A percentile compares a stretch with the other conserved stretches of the same genome.
These are phyloP conservation scores for Agelas oroides DNA, from an alignment of 37 sponge, comb jelly and placozoan species.

Conservation along the genomic window DNA sequence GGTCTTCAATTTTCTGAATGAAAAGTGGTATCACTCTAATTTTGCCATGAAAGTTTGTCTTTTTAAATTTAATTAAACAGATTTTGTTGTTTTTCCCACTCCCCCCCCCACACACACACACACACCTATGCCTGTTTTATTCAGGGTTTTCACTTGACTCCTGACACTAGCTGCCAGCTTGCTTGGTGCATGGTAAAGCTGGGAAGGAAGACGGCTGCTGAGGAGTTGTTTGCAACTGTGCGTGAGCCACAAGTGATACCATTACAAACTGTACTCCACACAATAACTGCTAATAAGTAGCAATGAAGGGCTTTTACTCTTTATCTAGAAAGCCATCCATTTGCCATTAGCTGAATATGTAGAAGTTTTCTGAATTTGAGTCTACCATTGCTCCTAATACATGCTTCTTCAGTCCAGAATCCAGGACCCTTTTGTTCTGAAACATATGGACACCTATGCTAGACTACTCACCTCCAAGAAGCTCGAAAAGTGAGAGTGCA, in stretches of 20 bases:
- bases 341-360: no score
- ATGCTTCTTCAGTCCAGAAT: slow-evolving; percentile 1
- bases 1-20: no score
- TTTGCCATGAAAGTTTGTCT: no score
- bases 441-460: slow-evolving; percentile 58
- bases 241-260: background rate
- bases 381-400: no score
- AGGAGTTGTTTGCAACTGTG: slow-evolving; percentile 43
- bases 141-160: slow-evolving; percentile 18
- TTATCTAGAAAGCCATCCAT: no score
- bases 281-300: no score
- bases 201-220: slow-evolving; percentile 24
- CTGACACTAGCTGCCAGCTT: slow-evolving; percentile 44
- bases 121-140: background rate
- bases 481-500: slow-evolving; percentile 8
- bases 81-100: no score
- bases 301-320: no score
- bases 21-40: no score
- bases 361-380: no score
- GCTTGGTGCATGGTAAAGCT: slow-evolving; percentile 49
- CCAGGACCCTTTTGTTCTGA: slow-evolving; percentile 46
- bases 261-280: background rate
- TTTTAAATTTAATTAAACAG: no score
- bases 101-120: no score
- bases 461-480: slow-evolving; percentile 26